Evolutionary conservation across 2,113 vertebrate genomes (phyloP).

Genomic region (Chrysochloris asiatica): DNA sequence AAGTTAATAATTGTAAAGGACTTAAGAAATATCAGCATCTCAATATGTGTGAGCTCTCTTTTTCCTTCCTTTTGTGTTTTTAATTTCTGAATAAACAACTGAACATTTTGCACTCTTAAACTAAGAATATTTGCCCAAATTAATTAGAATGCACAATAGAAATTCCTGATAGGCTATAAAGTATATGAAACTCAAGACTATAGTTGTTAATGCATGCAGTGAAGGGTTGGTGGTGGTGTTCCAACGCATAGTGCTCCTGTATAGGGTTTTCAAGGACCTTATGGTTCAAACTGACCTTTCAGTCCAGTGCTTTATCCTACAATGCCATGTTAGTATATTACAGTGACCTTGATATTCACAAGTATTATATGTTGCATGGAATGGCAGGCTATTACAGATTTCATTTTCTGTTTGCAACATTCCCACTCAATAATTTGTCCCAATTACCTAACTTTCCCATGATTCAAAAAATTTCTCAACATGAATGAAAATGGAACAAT

Average conservation of each 20-base stretch:
- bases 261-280: no score
- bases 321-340: neutral
- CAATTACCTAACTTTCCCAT: neutral
- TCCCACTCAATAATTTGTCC: neutral
- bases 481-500: neutral
- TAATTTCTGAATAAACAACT: neutral
- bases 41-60: neutral
- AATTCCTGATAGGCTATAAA: neutral
- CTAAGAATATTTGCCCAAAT: neutral
- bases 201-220: neutral
- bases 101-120: neutral
- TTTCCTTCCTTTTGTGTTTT: neutral
- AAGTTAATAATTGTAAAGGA: neutral
- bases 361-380: neutral
- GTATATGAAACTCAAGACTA: neutral
- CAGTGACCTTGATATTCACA: neutral
- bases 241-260: no score
- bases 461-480: neutral
- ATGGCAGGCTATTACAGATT: neutral
- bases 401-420: neutral
- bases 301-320: no score
- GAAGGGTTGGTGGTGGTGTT: no score
- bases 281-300: no score
- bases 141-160: neutral
- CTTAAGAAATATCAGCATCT: neutral